Conservation (phyloP, 1,140 invertebrate genomes). For the Drosophila guanche region DNA sequence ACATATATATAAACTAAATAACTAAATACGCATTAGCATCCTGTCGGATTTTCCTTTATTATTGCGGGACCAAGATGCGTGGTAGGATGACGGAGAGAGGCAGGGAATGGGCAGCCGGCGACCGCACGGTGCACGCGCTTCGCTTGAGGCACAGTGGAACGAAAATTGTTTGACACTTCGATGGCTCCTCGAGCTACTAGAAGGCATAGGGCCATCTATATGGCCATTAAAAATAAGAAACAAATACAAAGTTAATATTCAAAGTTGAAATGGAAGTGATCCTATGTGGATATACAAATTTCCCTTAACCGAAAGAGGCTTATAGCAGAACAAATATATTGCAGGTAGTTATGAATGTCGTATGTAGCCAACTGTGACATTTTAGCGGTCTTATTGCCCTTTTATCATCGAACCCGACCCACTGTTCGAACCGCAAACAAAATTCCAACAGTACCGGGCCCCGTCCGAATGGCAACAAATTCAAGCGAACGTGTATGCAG, state of each 20-base stretch:
- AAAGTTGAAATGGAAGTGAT: too few relatives aligned
- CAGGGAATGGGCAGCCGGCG: constrained; percentile 6
- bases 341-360: too few relatives aligned
- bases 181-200: too few relatives aligned
- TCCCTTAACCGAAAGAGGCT: too few relatives aligned
- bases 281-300: too few relatives aligned
- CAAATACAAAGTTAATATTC: too few relatives aligned
- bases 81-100: constrained; percentile 23
- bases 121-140: constrained; percentile 47
- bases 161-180: background rate
- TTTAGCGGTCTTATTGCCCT: background rate
- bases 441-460: constrained; percentile 29
- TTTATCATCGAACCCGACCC: background rate
- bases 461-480: constrained; percentile 64
- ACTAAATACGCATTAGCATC: constrained; percentile 82
- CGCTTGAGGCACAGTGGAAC: constrained; percentile 36
- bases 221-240: too few relatives aligned
- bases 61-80: constrained; percentile 55
- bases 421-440: constrained; percentile 30
- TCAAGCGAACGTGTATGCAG: constrained; percentile 73
- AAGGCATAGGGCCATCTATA: too few relatives aligned
- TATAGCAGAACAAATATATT: too few relatives aligned
- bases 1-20: constrained; percentile 65
- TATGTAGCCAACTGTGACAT: too few relatives aligned
- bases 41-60: constrained; percentile 81